A percentile compares a stretch with the other conserved stretches of the same genome.
Evolutionary conservation across 2,888 invertebrate species (phyloP).

Genomic region (Amaurobius ferox): DNA sequence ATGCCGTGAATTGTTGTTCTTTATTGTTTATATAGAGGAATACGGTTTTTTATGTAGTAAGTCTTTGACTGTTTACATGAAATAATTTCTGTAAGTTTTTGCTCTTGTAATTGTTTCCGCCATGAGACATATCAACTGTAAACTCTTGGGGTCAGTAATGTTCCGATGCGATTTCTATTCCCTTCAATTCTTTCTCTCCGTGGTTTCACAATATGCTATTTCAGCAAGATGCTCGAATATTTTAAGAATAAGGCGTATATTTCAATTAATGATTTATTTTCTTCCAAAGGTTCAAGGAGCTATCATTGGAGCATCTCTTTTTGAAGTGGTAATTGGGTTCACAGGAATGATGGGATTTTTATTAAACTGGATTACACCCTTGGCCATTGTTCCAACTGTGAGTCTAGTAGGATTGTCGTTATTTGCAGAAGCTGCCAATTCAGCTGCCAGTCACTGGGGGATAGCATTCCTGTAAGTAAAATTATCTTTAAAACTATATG

Average conservation of each 20-base stretch:
- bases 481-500: too few relatives aligned
- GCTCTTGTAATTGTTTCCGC: too few relatives aligned
- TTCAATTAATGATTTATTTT: neutral
- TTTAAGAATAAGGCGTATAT: neutral
- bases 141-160: too few relatives aligned
- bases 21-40: too few relatives aligned
- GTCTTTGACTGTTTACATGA: too few relatives aligned
- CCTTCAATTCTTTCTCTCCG: too few relatives aligned
- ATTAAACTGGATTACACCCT: constrained; percentile 86
- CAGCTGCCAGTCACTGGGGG: constrained; percentile 91
- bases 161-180: too few relatives aligned
- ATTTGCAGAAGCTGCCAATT: constrained; percentile 87
- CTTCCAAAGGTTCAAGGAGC: constrained; percentile 61
- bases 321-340: constrained; percentile 81
- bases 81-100: too few relatives aligned
- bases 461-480: constrained; percentile 86
- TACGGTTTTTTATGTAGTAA: too few relatives aligned
- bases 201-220: too few relatives aligned
- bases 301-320: constrained; percentile 54
- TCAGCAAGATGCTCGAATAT: neutral
- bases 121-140: too few relatives aligned
- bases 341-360: constrained; percentile 86
- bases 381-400: constrained; percentile 90
- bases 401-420: constrained; percentile 89
- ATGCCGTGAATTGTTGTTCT: too few relatives aligned